These are phyloP conservation scores for Diplogasteroides magnus DNA, from an alignment of 1,140 invertebrate genomes.

Conservation along the genomic window DNA sequence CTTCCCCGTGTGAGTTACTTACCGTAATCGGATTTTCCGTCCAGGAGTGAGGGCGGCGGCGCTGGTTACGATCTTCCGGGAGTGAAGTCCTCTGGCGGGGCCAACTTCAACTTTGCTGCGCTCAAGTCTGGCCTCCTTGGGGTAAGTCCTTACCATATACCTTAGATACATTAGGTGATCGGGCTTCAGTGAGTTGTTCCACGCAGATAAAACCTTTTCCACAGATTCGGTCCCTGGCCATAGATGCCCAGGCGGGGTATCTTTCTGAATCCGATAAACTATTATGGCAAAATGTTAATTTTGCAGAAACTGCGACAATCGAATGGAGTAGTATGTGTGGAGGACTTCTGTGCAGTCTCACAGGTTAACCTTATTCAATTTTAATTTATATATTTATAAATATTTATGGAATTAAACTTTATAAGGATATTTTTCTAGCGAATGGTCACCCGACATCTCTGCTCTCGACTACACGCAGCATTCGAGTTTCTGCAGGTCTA, in stretches of 20 bases:
- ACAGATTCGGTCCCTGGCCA: too few relatives aligned
- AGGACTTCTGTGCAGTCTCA: neutral
- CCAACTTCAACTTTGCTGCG: conserved; percentile 17
- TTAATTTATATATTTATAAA: neutral
- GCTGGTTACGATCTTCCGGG: conserved; percentile 3
- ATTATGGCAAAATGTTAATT: too few relatives aligned
- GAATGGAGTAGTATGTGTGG: neutral
- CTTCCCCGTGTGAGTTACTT: too few relatives aligned
- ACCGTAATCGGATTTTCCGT: too few relatives aligned
- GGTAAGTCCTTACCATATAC: too few relatives aligned
- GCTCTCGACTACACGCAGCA: neutral
- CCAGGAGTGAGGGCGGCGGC: too few relatives aligned
- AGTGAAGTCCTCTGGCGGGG: neutral
- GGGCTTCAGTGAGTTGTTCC: too few relatives aligned
- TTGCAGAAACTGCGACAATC: neutral
- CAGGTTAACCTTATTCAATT: neutral
- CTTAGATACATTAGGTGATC: too few relatives aligned
- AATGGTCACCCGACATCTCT: neutral
- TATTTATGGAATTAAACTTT: neutral
- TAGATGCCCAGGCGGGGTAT: too few relatives aligned
- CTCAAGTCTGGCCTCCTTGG: conserved; percentile 14
- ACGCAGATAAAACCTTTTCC: too few relatives aligned
- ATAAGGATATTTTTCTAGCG: neutral
- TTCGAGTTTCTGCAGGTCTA: neutral
- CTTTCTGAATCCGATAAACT: too few relatives aligned